Percentiles rank a stretch among this genome's conserved stretches.
These are phyloP conservation scores for Syngnathus typhle DNA, from an alignment of 2,113 vertebrate species.

Conservation along the genomic window DNA sequence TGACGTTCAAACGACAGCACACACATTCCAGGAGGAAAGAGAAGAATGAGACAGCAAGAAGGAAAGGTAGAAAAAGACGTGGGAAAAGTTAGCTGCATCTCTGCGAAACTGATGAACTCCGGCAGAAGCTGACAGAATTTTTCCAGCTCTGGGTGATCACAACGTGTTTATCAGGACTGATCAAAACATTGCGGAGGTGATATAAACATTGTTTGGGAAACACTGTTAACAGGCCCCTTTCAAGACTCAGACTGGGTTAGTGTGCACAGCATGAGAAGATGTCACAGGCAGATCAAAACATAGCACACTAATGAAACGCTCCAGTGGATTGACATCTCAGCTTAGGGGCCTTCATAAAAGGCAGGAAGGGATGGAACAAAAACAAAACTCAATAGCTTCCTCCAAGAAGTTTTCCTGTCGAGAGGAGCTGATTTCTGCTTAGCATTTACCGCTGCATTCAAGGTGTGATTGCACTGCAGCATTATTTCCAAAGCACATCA, in stretches of 20 bases:
- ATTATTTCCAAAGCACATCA: background rate
- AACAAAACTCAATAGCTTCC: conserved; percentile 41
- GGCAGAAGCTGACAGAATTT: conserved; percentile 46
- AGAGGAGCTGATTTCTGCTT: conserved; percentile 23
- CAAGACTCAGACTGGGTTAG: conserved; percentile 48
- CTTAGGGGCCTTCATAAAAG: conserved; percentile 52
- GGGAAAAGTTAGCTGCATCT: conserved; percentile 30
- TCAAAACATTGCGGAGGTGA: conserved; percentile 64
- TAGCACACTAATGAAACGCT: conserved; percentile 61
- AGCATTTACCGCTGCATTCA: conserved; percentile 34
- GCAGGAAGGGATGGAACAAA: conserved; percentile 17
- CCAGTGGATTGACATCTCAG: conserved; percentile 55
- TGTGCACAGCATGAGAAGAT: conserved; percentile 55
- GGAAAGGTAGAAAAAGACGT: conserved; percentile 23
- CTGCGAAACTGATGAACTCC: conserved; percentile 33
- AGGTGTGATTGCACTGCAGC: conserved; percentile 17
- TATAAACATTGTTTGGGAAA: conserved; percentile 64
- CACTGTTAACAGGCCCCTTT: conserved; percentile 54
- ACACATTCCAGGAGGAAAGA: conserved; percentile 25
- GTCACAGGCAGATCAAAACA: conserved; percentile 63
- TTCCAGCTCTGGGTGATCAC: conserved; percentile 50
- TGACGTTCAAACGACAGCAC: conserved; percentile 52
- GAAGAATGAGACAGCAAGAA: conserved; percentile 10
- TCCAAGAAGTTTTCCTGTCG: conserved; percentile 43
- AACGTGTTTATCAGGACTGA: conserved; percentile 60